Evolutionary conservation across 2,113 vertebrate genomes (phyloP), one percentile per base, ranked within the genome.

Genomic region (Dryoscopus gambensis): DNA sequence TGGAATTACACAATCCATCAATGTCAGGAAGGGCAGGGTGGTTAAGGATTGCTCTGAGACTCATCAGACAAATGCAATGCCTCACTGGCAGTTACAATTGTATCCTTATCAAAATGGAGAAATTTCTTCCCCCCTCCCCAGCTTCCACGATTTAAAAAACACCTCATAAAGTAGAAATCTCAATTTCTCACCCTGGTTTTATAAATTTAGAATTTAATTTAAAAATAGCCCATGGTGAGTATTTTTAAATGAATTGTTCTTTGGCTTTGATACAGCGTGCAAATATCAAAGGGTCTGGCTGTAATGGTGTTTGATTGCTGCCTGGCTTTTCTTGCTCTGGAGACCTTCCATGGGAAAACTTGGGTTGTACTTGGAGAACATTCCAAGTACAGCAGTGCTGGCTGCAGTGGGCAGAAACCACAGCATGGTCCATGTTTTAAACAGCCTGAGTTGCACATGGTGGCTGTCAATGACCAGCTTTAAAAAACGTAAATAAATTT

Each of bases 1-100:
- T 94, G 95, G 95, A 97, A 97, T 97, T 89, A 91, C 40, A 85
- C 76, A 70, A 95, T 97, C 95, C 91, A 82, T 97, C 96, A 95
- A 27, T 88, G 95, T 92, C 62, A 1, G 70, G 90, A 89, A 95
- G 96, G 95, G 90, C 96, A 96, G 86, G 40, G 30, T 82, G 83
- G 77, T 68, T 89, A 87, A 97, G 96, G 83, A 90, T 69, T 95
- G 90, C 80, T 84, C 90, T 73, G 90, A 97, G 93, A 84, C 88
- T 93, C 96, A 76, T 93, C 86, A 84, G 86, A 50, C 69, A 93
- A 94, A 89, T 79, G 95, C 73, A 68, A 2, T 57, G 80, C 56
- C 28, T 71, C 92, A 89, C 88, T 96, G 86, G 73, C 90, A 90
- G 76, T 90, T 90, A 71, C 84, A 93, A 69, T 53, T 64, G 60